Evolutionary conservation across 2,113 vertebrate genomes (phyloP), one percentile per base, ranked within the genome.

Genomic region (Azemiops feae): DNA sequence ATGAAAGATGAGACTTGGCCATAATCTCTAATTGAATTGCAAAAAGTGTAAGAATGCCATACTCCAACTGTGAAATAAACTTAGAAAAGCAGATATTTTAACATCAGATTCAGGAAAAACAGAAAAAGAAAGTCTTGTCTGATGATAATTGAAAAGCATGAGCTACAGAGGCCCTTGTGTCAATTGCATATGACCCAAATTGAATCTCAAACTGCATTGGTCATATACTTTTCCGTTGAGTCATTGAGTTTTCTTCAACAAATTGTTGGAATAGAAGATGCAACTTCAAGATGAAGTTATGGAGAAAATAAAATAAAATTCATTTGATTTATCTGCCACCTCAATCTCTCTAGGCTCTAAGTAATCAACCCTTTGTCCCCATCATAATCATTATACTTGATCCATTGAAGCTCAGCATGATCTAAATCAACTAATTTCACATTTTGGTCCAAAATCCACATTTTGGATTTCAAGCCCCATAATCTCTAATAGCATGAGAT

Each of bases 101-200:
- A n/a, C 4, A 34, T 69, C 30, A 69, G 64, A 74, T 39, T 74
- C 69, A 74, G 14, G 69, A 81, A 81, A 39, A 81, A 22, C n/a
- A 81, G 69, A 81, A 39, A n/a, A 74, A 34, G 60, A 34, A 69
- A 8, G 34, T 81, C 64, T 34, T 22, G 16, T 74, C n/a, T 74
- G 69, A 39, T 81, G 16, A 20, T 50, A 90, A 85, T 58, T 27
- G 89, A 92, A 69, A 50, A 22, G 81, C n/a, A 74, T 57, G 53
- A 4, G 14, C 90, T 95, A 57, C 95, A 94, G 93, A 91, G 94
- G 87, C 2, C 85, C 34, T 39, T 74, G 85, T 52, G 20, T 43
- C 25, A 81, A 39, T 81, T 39, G 54, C 5, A 47, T 85, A 16
- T 16, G 27, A n/a, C 27, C 47, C 86, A 3, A 87, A 87, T 14